Evolutionary conservation across 2,888 invertebrate species (phyloP), one percentile per base, ranked within the genome.

Genomic region (Melipona bicolor): DNA sequence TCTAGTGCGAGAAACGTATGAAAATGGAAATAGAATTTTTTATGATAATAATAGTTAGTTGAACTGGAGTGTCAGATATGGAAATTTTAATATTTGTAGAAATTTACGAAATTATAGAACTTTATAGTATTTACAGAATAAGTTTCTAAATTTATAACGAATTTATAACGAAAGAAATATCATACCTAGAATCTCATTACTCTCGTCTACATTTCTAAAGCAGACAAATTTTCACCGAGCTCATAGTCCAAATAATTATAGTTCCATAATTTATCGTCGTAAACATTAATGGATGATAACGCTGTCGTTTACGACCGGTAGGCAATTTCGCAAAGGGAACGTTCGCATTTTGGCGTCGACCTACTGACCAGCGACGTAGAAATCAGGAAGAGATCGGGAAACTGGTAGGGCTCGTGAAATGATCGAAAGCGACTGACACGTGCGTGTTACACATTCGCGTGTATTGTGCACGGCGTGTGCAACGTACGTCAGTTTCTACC

Each of bases 361-460:
- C 81, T 81, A 79, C 81, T 74, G 79, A 81, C 73, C 73, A 24
- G 27, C n/a, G 32, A 13, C 32, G 62, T 73, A 78, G 72, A 81
- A 79, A 81, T 79, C 81, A 19, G 62, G 56, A 69, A 64, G 74
- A 59, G 68, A 69, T 79, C 64, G 69, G 79, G 59, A 81, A 79
- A 81, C 79, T 73, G 73, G 81, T 59, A 70, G 77, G 70, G 49
- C 69, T 50, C 54, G 73, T 70, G 79, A 74, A 82, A 80, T 74
- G 74, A 81, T 84, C 56, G 87, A 81, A 81, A 87, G 71, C 73
- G 70, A 67, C 68, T 68, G 75, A 73, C 83, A 76, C 68, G 64
- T 71, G 54, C 62, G 52, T 49, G 68, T 74, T 52, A 52, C 69
- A 52, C 27, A 32, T n/a, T 27, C 19, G 52, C 64, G 64, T 32